These are phyloP conservation scores for Columbina picui DNA, from an alignment of 2,113 vertebrate species.

Conservation along the genomic window DNA sequence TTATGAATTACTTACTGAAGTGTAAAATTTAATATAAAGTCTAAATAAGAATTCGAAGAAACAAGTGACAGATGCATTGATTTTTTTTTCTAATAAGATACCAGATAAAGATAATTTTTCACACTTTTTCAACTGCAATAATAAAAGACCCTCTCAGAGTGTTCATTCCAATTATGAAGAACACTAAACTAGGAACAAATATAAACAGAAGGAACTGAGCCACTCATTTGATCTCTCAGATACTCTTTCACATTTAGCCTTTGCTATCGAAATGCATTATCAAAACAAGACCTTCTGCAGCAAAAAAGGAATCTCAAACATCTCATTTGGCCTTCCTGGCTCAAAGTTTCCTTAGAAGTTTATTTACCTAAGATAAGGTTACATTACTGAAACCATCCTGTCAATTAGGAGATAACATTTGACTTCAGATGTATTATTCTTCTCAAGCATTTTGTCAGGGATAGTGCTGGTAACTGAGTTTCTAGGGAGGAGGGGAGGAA, in stretches of 20 bases:
- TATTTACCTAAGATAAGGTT: neutral
- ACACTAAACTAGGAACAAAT: neutral
- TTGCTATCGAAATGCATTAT: neutral
- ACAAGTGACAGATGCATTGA: neutral
- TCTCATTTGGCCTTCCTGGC: slow-evolving; percentile 8
- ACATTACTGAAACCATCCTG: slow-evolving; percentile 16
- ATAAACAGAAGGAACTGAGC: neutral
- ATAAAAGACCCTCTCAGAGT: neutral
- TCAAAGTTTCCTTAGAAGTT: slow-evolving; percentile 27
- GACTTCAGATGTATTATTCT: slow-evolving; percentile 18
- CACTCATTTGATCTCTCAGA: neutral
- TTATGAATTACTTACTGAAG: neutral
- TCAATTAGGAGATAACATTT: slow-evolving; percentile 42
- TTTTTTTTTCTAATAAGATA: neutral
- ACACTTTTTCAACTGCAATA: neutral
- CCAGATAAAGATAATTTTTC: neutral
- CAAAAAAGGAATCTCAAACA: slow-evolving; percentile 33
- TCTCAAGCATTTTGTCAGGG: neutral
- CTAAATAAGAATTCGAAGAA: neutral
- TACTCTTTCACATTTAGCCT: neutral
- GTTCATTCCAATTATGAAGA: neutral
- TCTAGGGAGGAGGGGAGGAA: neutral
- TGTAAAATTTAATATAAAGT: neutral
- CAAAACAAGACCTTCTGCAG: slow-evolving; percentile 31
- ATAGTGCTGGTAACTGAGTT: neutral